Percentiles rank a stretch among this genome's conserved stretches.
phyloP scores from a whole-genome alignment of 53 echinoderm and acorn worm genomes.

The Mesocentrotus franciscanus region DNA sequence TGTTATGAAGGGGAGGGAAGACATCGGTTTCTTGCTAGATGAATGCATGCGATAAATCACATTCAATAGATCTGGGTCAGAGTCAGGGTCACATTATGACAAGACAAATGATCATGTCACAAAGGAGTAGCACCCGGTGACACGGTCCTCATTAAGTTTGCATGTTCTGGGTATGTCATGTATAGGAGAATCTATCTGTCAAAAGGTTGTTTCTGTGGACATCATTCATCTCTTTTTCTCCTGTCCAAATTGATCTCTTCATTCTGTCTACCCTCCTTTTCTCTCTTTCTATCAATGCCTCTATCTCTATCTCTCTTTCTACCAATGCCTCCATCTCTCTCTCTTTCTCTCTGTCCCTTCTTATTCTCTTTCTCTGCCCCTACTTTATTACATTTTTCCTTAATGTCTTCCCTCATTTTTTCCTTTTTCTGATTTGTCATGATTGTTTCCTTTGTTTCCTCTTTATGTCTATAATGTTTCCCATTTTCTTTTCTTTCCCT shows the following conservation, averaged over 20 bases:
- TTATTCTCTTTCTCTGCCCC: neutral
- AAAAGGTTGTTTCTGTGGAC: neutral
- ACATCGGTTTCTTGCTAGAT: neutral
- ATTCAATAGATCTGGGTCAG: neutral
- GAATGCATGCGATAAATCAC: neutral
- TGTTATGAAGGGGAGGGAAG: neutral
- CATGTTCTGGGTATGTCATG: neutral
- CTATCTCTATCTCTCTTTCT: neutral
- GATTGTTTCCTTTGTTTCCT: no score
- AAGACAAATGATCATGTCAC: neutral
- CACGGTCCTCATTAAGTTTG: neutral
- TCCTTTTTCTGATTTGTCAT: no score
- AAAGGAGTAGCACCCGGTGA: neutral
- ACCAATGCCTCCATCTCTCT: neutral
- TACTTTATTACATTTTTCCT: no score
- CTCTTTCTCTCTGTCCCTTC: neutral
- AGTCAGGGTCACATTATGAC: neutral
- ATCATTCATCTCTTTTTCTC: neutral
- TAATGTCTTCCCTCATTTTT: no score
- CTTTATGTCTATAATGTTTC: no score
- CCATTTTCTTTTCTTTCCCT: no score
- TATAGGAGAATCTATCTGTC: neutral
- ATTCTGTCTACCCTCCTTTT: neutral
- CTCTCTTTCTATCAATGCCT: neutral
- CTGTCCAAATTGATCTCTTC: neutral